A percentile compares a stretch with the other conserved stretches of the same genome.
Conservation (phyloP, 2,888 invertebrate genomes). For the Elmis aenea region DNA sequence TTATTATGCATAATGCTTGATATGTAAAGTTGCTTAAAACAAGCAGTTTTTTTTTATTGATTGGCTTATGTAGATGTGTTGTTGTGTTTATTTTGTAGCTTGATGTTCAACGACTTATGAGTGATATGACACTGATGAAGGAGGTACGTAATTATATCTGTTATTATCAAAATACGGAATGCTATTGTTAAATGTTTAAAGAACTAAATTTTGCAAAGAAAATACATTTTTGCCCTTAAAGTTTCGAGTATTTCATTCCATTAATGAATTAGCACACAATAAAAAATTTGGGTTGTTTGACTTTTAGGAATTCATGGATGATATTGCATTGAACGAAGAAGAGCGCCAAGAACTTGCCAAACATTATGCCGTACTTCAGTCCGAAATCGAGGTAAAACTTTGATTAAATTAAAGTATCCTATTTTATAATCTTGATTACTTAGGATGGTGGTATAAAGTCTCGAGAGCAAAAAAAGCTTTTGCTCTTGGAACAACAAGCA, state of each 20-base stretch:
- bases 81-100: too few species aligned
- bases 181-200: too few species aligned
- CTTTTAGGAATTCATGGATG: not conserved
- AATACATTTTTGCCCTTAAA: too few species aligned
- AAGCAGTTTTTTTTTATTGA: too few species aligned
- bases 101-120: constrained; percentile 52
- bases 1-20: too few species aligned
- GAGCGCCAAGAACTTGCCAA: constrained; percentile 62
- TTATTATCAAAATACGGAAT: not conserved
- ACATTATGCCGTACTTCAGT: constrained; percentile 69
- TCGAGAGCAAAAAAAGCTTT: constrained; percentile 35
- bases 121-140: constrained; percentile 48
- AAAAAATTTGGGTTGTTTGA: not conserved
- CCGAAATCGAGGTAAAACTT: constrained; percentile 61
- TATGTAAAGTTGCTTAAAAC: too few species aligned
- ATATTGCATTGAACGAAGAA: constrained; percentile 51
- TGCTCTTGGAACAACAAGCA: constrained; percentile 36
- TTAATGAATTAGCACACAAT: too few species aligned
- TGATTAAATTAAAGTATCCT: constrained; percentile 24
- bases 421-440: constrained; percentile 5
- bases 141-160: constrained; percentile 45
- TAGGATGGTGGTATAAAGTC: constrained; percentile 39
- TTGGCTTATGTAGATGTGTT: too few species aligned
- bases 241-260: too few species aligned
- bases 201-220: too few species aligned